These are phyloP conservation scores for Halictus quadricinctus DNA, from an alignment of 2,888 invertebrate genomes.

Conservation along the genomic window DNA sequence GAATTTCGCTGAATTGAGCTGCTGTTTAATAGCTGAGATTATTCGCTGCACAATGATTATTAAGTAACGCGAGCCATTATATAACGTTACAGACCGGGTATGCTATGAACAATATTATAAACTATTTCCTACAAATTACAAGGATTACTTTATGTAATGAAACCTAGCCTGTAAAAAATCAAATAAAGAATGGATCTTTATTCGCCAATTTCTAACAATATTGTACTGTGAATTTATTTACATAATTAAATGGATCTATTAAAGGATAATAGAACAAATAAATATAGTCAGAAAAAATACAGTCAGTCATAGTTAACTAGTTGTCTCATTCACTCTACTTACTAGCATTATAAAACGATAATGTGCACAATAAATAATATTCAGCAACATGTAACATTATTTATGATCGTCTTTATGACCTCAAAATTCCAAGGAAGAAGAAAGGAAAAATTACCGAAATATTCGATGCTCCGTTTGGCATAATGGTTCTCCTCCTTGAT, in stretches of 20 bases:
- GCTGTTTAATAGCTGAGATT: background rate
- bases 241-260: background rate
- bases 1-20: constrained; percentile 6
- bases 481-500: constrained; percentile 78
- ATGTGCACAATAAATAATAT: too few species aligned
- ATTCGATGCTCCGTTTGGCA: constrained; percentile 76
- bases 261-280: background rate
- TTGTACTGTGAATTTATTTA: too few species aligned
- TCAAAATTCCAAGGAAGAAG: too few species aligned
- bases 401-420: too few species aligned
- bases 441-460: constrained; percentile 73
- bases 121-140: background rate
- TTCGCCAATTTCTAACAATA: background rate
- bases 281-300: too few species aligned
- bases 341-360: background rate
- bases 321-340: too few species aligned
- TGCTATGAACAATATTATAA: background rate
- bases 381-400: too few species aligned
- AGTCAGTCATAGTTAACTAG: too few species aligned
- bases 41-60: background rate
- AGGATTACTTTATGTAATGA: background rate
- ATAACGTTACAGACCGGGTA: background rate
- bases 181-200: background rate
- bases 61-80: background rate
- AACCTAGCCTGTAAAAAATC: background rate